phyloP scores from a whole-genome alignment of 1,140 invertebrate species.

The Brachionus angularis region DNA sequence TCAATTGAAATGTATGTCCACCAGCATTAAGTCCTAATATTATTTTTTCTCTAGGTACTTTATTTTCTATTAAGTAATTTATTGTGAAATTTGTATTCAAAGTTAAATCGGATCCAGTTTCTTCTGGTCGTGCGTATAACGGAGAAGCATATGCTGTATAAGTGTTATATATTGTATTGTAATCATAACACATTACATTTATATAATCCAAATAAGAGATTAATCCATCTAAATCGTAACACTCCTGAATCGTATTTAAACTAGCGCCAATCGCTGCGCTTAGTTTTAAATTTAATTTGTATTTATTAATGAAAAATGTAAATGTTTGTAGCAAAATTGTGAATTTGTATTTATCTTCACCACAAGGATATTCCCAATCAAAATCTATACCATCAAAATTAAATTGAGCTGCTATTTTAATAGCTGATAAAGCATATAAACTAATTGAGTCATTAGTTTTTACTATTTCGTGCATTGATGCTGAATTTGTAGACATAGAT shows the following conservation, averaged over 20 bases:
- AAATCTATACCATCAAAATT: constrained; percentile 10
- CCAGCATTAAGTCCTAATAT: background rate
- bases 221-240: constrained; percentile 10
- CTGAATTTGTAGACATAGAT: background rate
- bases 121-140: background rate
- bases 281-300: background rate
- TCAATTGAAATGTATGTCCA: constrained; percentile 31
- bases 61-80: background rate
- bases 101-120: background rate
- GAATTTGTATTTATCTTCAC: background rate
- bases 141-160: constrained; percentile 12
- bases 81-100: background rate
- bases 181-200: constrained; percentile 25
- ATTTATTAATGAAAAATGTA: background rate
- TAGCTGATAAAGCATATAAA: background rate
- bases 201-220: background rate
- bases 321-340: background rate
- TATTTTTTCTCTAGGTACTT: constrained; percentile 15
- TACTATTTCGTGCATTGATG: background rate
- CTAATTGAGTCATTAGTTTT: background rate
- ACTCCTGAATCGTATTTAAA: background rate
- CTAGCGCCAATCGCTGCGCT: constrained; percentile 6
- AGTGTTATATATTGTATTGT: constrained; percentile 22
- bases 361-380: constrained; percentile 36
- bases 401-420: background rate